Evolutionary conservation across 2,113 vertebrate species (phyloP).

Genomic region (Notiomystis cincta): DNA sequence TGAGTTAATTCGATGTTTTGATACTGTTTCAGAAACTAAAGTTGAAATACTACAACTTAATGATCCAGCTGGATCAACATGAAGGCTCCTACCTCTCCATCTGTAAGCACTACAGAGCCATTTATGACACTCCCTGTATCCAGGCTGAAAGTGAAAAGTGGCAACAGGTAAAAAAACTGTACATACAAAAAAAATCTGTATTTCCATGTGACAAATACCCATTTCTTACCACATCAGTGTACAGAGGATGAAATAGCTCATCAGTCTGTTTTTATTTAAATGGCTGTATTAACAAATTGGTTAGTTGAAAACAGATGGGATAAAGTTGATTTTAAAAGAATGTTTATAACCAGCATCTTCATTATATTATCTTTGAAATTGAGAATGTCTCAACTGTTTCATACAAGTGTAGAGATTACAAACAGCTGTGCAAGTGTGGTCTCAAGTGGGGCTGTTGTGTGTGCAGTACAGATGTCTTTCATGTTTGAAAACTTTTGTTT

Average conservation of each 20-base stretch:
- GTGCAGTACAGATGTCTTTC: background rate
- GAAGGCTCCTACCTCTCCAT: slow-evolving; percentile 97
- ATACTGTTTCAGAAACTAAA: slow-evolving; percentile 83
- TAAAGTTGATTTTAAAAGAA: background rate
- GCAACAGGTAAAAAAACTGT: slow-evolving; percentile 83
- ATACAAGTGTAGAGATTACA: background rate
- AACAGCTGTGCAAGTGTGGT: background rate
- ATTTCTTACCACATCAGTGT: background rate
- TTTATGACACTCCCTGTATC: slow-evolving; percentile 97
- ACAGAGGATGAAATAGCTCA: background rate
- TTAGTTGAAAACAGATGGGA: background rate
- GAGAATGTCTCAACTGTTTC: background rate
- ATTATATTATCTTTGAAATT: background rate
- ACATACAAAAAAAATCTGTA: background rate
- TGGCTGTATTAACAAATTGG: background rate
- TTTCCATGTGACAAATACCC: background rate
- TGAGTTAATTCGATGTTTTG: background rate
- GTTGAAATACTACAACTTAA: slow-evolving; percentile 97
- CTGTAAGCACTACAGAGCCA: slow-evolving; percentile 97
- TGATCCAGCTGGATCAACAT: slow-evolving; percentile 98
- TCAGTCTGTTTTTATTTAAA: background rate
- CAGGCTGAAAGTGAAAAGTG: slow-evolving; percentile 93
- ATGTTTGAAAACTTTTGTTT: background rate
- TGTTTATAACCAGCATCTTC: background rate
- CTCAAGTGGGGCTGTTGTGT: background rate